A percentile compares a stretch with the other conserved stretches of the same genome.
Evolutionary conservation across 1,140 invertebrate genomes (phyloP).

Genomic region (Aphaenogaster ashmeadi): DNA sequence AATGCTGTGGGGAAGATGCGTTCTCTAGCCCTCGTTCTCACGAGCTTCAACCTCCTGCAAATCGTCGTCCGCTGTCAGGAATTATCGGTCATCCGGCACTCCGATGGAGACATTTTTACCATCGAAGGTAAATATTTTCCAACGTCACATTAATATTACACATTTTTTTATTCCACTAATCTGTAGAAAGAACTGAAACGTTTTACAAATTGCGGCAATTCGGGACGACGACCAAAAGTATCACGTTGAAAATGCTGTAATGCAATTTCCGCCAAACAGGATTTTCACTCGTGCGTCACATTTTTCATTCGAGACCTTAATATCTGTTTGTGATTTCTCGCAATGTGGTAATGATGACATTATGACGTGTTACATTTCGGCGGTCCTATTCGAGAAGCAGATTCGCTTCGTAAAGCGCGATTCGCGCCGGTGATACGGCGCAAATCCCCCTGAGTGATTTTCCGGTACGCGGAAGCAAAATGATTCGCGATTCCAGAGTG

Average conservation of each 20-base stretch:
- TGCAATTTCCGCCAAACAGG: neutral
- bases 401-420: neutral
- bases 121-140: constrained; percentile 85
- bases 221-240: neutral
- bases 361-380: constrained; percentile 24
- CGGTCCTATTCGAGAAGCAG: constrained; percentile 4
- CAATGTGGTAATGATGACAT: neutral
- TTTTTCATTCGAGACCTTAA: neutral
- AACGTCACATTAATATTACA: neutral
- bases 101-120: constrained; percentile 88
- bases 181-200: neutral
- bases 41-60: constrained; percentile 77
- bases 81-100: constrained; percentile 86
- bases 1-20: constrained; percentile 86
- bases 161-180: neutral
- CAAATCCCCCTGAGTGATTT: constrained; percentile 20
- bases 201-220: neutral
- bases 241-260: neutral
- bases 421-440: constrained; percentile 30
- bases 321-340: constrained; percentile 33
- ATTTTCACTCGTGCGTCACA: neutral
- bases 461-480: constrained; percentile 56
- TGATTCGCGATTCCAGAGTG: constrained; percentile 13
- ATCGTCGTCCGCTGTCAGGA: constrained; percentile 74
- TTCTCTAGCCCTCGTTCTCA: constrained; percentile 81